phyloP scores from a whole-genome alignment of 2,797 vertebrate genomes.

The Glossophaga mutica region DNA sequence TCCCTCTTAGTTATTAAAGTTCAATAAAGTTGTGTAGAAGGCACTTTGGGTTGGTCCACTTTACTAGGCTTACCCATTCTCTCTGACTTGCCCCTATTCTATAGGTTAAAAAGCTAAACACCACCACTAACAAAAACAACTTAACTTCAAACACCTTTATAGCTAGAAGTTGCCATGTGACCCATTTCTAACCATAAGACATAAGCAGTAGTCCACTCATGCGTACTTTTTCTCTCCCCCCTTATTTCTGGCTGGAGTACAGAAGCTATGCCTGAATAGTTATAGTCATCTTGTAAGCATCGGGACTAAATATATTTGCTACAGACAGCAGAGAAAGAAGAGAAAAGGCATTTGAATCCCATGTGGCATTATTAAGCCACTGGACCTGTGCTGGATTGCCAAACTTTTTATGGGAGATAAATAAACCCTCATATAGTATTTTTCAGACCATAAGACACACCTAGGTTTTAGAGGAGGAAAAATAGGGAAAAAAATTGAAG shows the following conservation, averaged over 20 bases:
- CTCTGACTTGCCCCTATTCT: background rate
- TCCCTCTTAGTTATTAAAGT: constrained; percentile 4
- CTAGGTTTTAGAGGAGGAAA: too few relatives aligned
- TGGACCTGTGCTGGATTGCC: background rate
- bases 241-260: background rate
- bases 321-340: background rate
- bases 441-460: too few relatives aligned
- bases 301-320: background rate
- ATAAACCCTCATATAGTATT: background rate
- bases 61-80: background rate
- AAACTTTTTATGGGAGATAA: background rate
- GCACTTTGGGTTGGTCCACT: background rate
- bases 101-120: background rate
- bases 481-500: too few relatives aligned
- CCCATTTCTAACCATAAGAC: background rate
- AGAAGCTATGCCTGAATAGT: background rate
- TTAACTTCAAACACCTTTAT: background rate
- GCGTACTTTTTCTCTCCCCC: background rate
- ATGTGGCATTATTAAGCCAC: background rate
- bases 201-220: background rate
- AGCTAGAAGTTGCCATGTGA: background rate
- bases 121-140: background rate
- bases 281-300: constrained; percentile 15
- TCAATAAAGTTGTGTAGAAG: background rate
- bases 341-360: background rate